Evolutionary conservation across 2,888 invertebrate species (phyloP), one percentile per base, ranked within the genome.

Genomic region (Ennomos quercinarius): DNA sequence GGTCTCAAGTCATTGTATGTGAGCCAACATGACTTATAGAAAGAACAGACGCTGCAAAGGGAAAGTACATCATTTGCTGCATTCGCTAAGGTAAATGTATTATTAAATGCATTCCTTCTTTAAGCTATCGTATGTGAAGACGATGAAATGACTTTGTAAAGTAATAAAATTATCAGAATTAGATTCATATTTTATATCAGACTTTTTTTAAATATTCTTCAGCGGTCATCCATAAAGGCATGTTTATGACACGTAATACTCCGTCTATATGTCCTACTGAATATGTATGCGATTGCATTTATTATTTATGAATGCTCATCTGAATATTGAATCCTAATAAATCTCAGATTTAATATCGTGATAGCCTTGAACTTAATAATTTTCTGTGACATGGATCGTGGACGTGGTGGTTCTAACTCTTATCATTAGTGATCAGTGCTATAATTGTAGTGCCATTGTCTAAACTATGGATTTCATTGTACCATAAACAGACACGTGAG

Each of bases 11-110:
- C 41, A n/a, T 42, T 12, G n/a, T 51, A 48, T 47, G 51, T 56
- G 59, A 61, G 9, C 34, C 47, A 64, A 56, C 52, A 84, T 83
- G 85, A 78, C 81, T 46, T 73, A 76, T 70, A 69, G 68, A 61
- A 79, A 70, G 66, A 76, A 77, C 54, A 76, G 74, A 63, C 63
- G 59, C 39, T 89, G 90, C 71, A 82, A 74, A 64, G 88, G 90
- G 39, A 89, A 87, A 73, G 70, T 86, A 64, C 86, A 89, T 66
- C 89, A 91, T 71, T 64, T 87, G 49, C 67, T 88, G 48, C 82
- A 85, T 62, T 87, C 74, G 68, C 74, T 90, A 68, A 86, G 90
- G 91, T 91, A 80, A 82, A 70, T 57, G 63, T 61, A 61, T 49
- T 4, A 37, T 27, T 17, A 6, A 27, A 27, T 27, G 27, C 27